Evolutionary conservation across 1,140 invertebrate species (phyloP).

Genomic region (Drosophila sproati): DNA sequence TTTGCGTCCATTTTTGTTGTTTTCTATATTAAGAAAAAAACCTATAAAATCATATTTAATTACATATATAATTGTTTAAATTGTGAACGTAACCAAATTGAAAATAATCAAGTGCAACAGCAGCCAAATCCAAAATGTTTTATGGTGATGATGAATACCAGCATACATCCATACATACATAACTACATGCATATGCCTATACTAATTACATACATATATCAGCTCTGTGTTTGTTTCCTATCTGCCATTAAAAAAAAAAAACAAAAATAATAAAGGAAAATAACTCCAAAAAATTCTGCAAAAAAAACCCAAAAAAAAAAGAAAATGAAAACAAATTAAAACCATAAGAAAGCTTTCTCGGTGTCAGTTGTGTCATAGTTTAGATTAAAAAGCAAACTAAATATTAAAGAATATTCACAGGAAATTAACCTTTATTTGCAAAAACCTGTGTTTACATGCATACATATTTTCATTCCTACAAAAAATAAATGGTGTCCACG

Average conservation of each 20-base stretch:
- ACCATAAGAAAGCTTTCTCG: slow-evolving; percentile 54
- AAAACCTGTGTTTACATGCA: slow-evolving; percentile 16
- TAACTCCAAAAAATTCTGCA: slow-evolving; percentile 8
- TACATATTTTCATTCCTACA: slow-evolving; percentile 13
- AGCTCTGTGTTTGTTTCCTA: slow-evolving; percentile 63
- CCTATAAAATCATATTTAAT: slow-evolving; percentile 27
- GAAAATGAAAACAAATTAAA: slow-evolving; percentile 21
- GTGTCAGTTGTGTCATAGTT: slow-evolving; percentile 74
- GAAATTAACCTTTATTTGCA: slow-evolving; percentile 36
- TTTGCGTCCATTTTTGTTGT: slow-evolving; percentile 82
- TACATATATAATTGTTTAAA: slow-evolving; percentile 51
- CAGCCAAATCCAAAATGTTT: slow-evolving; percentile 13
- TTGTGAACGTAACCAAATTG: slow-evolving; percentile 33
- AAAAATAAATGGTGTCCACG: background rate
- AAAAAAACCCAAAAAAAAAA: slow-evolving; percentile 43
- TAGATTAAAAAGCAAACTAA: slow-evolving; percentile 55
- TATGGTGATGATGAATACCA: slow-evolving; percentile 1
- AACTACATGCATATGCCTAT: slow-evolving; percentile 28
- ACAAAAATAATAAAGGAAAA: slow-evolving; percentile 14
- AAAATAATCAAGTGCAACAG: slow-evolving; percentile 17
- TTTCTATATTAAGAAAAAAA: slow-evolving; percentile 62
- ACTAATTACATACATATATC: slow-evolving; percentile 36
- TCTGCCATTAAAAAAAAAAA: slow-evolving; percentile 41
- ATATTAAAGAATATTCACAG: slow-evolving; percentile 20
- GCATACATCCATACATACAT: slow-evolving; percentile 14